Evolutionary conservation across 2,797 vertebrate genomes (phyloP), one percentile per base, ranked within the genome.

Genomic region (Limosa lapponica): DNA sequence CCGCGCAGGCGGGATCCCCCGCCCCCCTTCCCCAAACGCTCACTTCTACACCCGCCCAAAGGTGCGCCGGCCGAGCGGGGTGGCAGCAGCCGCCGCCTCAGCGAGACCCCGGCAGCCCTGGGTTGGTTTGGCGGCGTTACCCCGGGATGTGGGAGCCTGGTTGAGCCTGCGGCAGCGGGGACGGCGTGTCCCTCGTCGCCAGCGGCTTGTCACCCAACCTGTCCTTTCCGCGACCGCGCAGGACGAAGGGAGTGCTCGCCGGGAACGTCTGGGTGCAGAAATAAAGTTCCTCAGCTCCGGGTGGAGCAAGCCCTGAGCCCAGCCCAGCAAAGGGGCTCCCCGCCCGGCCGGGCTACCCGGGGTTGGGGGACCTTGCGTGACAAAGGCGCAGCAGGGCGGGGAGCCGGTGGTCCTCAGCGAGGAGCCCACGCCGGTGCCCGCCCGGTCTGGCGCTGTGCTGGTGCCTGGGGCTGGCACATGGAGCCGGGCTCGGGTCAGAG

Each of bases 401-500:
- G 34, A 8, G 8, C 3, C 4, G 20, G 22, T 16, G 6, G 13
- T 43, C 27, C 20, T 61, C 44, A 24, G 27, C 36, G 36, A 74
- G 71, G 43, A 79, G 20, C 37, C 36, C 71, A 8, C 24, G 5
- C 18, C 22, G 2, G 41, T 74, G 28, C 32, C 19, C 14, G 1
- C 23, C 37, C 14, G 3, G 18, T 30, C 10, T 17, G 27, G 34
- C n/a, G 11, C 43, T 32, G 15, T 52, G 59, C 43, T 30, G 11
- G 27, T 83, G 59, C 69, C 57, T 44, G 22, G 43, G 24, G 19
- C 37, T 80, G 72, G 88, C 39, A 69, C 80, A 75, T 41, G 46
- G 94, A 91, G 71, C 74, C 75, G 82, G 82, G 55, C 67, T 82
- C 44, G 82, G 98, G 98, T 98, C 98, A 98, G 96, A 97, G 98